Evolutionary conservation across 2,113 vertebrate species (phyloP), one percentile per base, ranked within the genome.

Genomic region (Aegithalos caudatus): DNA sequence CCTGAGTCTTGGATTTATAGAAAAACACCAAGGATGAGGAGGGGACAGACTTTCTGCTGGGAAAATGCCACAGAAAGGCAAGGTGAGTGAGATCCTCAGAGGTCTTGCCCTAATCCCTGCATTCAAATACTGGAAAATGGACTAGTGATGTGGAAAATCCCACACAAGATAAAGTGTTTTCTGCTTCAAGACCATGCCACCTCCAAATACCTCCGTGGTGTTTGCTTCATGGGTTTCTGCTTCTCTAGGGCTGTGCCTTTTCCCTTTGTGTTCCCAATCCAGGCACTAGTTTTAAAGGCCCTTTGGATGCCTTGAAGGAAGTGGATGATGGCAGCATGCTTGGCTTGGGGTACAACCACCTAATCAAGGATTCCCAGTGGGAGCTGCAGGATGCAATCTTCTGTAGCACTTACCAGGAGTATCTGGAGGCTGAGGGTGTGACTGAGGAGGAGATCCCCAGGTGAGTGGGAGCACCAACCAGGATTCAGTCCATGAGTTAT

Each of bases 271-370:
- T 87, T 86, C 76, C 61, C n/a, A 38, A 81, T 58, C 19, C 70
- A 99, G 98, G 98, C 7, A 97, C 88, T 5, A 16, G 66, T 27
- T 96, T 97, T 81, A 97, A 97, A 91, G 97, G 81, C 86, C 96
- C 97, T 37, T 80, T 97, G 64, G 98, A 98, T 67, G 96, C 94
- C 37, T 94, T 98, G 50, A 97, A 98, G 71, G 97, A 96, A 90
- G 61, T 94, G 5, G 97, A 98, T 35, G 97, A 95, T 81, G 57
- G 47, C 74, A 64, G 25, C 9, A 79, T 98, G 60, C 92, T 98
- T 96, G 98, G 98, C 74, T 97, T 97, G 47, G 98, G 98, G 70
- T 92, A 97, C 79, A 97, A 97, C 69, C 98, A 98, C 86, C 86
- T 98, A n/a, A 98, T 98, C 84, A 98, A 96, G 71, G 94, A 96